Evolutionary conservation across 2,888 invertebrate species (phyloP).

Genomic region (Congeria kusceri): DNA sequence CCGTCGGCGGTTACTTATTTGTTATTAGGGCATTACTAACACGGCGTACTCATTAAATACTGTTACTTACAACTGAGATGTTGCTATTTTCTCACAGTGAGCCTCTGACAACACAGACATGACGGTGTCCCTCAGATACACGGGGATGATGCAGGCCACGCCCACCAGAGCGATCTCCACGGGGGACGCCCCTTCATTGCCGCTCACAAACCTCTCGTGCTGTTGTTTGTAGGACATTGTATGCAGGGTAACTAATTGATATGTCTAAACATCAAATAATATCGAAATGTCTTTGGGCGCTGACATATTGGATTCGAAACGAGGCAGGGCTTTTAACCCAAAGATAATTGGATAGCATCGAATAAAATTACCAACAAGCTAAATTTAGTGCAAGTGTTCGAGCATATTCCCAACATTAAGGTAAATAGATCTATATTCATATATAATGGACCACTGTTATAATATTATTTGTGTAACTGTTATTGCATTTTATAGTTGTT

Average conservation of each 20-base stretch:
- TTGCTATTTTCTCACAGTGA: not conserved
- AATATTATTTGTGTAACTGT: no score
- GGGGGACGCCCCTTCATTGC: constrained; percentile 67
- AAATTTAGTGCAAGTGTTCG: no score
- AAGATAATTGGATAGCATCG: no score
- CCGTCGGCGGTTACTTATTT: no score
- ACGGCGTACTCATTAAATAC: not conserved
- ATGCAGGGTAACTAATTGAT: constrained; percentile 2
- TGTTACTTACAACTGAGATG: not conserved
- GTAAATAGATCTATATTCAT: no score
- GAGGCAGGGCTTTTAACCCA: not conserved
- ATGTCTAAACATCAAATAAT: not conserved
- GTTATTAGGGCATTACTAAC: not conserved
- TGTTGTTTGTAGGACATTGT: constrained; percentile 67
- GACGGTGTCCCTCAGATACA: constrained; percentile 62
- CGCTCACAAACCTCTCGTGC: constrained; percentile 75
- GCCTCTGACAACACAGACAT: constrained; percentile 16
- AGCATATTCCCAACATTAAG: no score
- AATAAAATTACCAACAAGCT: no score
- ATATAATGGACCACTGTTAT: no score
- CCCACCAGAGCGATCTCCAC: constrained; percentile 62
- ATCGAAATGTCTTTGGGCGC: constrained; percentile 49
- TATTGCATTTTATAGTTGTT: no score
- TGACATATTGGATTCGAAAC: constrained; percentile 53
- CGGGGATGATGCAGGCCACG: constrained; percentile 49